These are phyloP conservation scores for Coptotermes formosanus DNA, from an alignment of 1,140 invertebrate genomes.

Conservation along the genomic window DNA sequence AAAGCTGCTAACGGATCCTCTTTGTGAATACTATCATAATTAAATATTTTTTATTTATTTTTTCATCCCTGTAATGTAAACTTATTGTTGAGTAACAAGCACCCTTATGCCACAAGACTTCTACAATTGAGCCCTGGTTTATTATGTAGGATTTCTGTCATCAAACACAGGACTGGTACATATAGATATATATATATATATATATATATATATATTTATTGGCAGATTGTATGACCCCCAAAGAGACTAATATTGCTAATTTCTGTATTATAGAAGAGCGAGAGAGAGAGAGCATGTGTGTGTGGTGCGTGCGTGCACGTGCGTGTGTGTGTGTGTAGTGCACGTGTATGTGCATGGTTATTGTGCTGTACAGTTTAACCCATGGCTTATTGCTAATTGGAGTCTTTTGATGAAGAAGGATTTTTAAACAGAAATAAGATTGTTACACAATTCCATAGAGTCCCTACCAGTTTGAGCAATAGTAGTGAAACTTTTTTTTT, in stretches of 20 bases:
- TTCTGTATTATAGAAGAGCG: not conserved
- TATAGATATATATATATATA: no score
- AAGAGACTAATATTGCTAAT: constrained; percentile 17
- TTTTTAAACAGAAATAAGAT: not conserved
- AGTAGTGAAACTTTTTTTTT: not conserved
- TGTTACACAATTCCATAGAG: not conserved
- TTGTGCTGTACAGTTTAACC: constrained; percentile 16
- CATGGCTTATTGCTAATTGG: not conserved
- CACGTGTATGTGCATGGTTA: not conserved
- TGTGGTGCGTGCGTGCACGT: no score
- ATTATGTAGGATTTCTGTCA: not conserved
- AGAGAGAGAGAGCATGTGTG: not conserved
- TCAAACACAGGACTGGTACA: not conserved
- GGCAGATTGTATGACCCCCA: not conserved
- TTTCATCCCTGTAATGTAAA: not conserved
- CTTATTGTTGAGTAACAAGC: not conserved
- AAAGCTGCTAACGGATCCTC: not conserved
- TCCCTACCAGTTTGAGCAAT: not conserved
- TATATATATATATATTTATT: not conserved
- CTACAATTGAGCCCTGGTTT: not conserved
- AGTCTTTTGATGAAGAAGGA: not conserved
- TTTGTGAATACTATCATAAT: not conserved
- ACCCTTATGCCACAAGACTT: not conserved
- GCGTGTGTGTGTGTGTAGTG: not conserved
- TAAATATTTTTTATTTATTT: constrained; percentile 19